phyloP scores from a whole-genome alignment of 2,888 invertebrate species.

The Ectemnius cavifrons region DNA sequence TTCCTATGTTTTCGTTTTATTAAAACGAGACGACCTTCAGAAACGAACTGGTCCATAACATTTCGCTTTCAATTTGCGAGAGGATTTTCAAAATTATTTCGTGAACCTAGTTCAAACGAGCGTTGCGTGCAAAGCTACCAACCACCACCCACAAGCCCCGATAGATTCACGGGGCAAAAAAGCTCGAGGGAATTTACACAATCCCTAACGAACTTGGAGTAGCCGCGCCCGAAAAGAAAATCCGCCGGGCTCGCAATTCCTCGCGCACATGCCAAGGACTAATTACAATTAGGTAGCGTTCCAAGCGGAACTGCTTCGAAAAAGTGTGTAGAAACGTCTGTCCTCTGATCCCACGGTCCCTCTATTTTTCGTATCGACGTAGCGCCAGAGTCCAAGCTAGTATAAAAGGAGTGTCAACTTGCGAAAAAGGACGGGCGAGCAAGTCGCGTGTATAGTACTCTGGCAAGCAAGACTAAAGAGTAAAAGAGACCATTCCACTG shows the following conservation, averaged over 20 bases:
- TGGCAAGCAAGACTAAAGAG: slow-evolving; percentile 35
- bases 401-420: slow-evolving; percentile 19
- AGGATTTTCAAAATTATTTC: neutral
- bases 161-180: slow-evolving; percentile 1
- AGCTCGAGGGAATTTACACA: slow-evolving; percentile 8
- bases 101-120: neutral
- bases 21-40: too few species aligned
- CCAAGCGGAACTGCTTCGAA: slow-evolving; percentile 35
- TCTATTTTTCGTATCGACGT: slow-evolving; percentile 49
- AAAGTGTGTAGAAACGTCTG: slow-evolving; percentile 20
- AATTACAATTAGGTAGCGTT: slow-evolving; percentile 42
- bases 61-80: too few species aligned
- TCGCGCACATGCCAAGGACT: slow-evolving; percentile 25
- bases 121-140: neutral
- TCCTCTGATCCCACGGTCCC: slow-evolving; percentile 26
- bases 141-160: neutral
- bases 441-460: slow-evolving; percentile 25
- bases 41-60: too few species aligned
- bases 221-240: slow-evolving; percentile 13
- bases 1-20: too few species aligned
- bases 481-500: slow-evolving; percentile 49
- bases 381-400: slow-evolving; percentile 3
- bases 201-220: slow-evolving; percentile 6
- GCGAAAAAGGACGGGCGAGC: slow-evolving; percentile 13
- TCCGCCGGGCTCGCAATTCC: slow-evolving; percentile 13